Evolutionary conservation across 2,888 invertebrate genomes (phyloP).

Genomic region (Panopea generosa): DNA sequence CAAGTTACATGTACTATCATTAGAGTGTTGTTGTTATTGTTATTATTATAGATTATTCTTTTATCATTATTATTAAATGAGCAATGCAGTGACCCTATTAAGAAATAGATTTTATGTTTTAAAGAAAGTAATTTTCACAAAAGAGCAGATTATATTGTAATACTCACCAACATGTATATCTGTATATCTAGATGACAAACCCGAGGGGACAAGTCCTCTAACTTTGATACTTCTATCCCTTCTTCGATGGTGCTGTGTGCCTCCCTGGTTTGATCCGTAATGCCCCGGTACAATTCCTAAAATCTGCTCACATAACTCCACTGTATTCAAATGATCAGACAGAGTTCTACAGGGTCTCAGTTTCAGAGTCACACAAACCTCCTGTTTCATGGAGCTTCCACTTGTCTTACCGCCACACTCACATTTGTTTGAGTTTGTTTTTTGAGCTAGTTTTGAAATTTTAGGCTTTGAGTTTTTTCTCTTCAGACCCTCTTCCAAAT

Average conservation of each 20-base stretch:
- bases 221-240: slow-evolving; percentile 55
- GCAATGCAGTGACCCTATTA: too few relatives aligned
- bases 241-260: slow-evolving; percentile 31
- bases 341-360: slow-evolving; percentile 17
- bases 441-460: slow-evolving; percentile 7
- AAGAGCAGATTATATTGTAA: too few relatives aligned
- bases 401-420: slow-evolving; percentile 32
- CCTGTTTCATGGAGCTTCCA: background rate
- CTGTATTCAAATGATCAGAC: slow-evolving; percentile 27
- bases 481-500: too few relatives aligned
- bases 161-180: slow-evolving; percentile 68
- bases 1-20: too few relatives aligned
- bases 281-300: slow-evolving; percentile 61
- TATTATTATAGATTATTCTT: too few relatives aligned
- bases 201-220: slow-evolving; percentile 65
- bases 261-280: slow-evolving; percentile 36
- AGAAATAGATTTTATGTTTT: too few relatives aligned
- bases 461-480: too few relatives aligned
- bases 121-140: too few relatives aligned
- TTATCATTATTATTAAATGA: too few relatives aligned
- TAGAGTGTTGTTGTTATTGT: too few relatives aligned
- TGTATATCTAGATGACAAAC: slow-evolving; percentile 62
- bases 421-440: slow-evolving; percentile 18
- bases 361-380: slow-evolving; percentile 33
- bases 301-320: slow-evolving; percentile 52